phyloP scores from a whole-genome alignment of 2,888 invertebrate genomes.

The Crocallis elinguaria region DNA sequence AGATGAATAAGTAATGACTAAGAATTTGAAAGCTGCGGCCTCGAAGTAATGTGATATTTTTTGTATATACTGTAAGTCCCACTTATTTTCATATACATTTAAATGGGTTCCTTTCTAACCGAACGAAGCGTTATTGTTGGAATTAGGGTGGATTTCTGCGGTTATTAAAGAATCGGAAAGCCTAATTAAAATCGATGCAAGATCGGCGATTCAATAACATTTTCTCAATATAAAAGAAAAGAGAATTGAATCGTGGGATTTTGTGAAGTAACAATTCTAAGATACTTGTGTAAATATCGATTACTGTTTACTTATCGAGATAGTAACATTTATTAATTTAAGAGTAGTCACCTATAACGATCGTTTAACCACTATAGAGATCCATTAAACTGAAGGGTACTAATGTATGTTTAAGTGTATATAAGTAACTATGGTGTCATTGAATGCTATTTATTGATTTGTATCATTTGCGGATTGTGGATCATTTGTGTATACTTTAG shows the following conservation, averaged over 20 bases:
- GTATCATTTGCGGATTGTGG: conserved; percentile 76
- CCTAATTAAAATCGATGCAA: conserved; percentile 43
- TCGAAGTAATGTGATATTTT: conserved; percentile 85
- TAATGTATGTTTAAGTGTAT: conserved; percentile 81
- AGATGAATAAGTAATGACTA: conserved; percentile 78
- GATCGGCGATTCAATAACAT: conserved; percentile 31
- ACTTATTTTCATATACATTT: conserved; percentile 85
- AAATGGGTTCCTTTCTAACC: conserved; percentile 80
- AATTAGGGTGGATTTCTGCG: conserved; percentile 57
- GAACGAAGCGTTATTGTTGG: conserved; percentile 74
- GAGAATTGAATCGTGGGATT: conserved; percentile 36
- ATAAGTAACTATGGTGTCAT: conserved; percentile 73
- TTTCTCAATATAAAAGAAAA: conserved; percentile 35
- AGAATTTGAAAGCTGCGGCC: conserved; percentile 84
- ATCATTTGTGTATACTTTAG: conserved; percentile 81
- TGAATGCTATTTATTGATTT: conserved; percentile 80
- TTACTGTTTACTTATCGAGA: conserved; percentile 68
- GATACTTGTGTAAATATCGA: conserved; percentile 80
- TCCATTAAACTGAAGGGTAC: conserved; percentile 82
- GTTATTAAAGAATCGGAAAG: conserved; percentile 51
- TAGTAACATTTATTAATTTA: conserved; percentile 64
- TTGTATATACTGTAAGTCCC: conserved; percentile 85
- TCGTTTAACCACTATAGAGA: conserved; percentile 74
- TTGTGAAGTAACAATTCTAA: conserved; percentile 55
- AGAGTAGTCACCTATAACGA: conserved; percentile 73